phyloP scores from a whole-genome alignment of 2,888 invertebrate species.

The Phyllotreta cruciferae region DNA sequence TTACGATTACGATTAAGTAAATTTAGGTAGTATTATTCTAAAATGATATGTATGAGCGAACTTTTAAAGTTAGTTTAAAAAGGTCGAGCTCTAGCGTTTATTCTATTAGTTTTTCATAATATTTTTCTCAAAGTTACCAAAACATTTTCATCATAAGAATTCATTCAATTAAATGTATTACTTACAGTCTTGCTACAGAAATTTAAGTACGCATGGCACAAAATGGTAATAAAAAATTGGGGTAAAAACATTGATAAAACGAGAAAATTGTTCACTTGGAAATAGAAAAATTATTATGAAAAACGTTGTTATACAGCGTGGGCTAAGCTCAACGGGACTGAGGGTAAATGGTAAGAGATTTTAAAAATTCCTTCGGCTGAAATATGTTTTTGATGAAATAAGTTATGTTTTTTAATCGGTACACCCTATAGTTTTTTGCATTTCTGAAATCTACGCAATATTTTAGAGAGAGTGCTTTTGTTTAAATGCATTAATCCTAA shows the following conservation, averaged over 20 bases:
- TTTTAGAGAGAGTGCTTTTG: too few species aligned
- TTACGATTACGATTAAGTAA: slow-evolving; percentile 39
- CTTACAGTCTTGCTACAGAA: neutral
- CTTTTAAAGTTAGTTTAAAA: slow-evolving; percentile 43
- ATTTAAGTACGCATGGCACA: too few species aligned
- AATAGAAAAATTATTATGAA: slow-evolving; percentile 24
- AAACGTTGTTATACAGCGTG: slow-evolving; percentile 23
- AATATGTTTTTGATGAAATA: too few species aligned
- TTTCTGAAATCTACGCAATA: too few species aligned
- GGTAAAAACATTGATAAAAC: neutral
- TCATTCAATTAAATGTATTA: slow-evolving; percentile 3
- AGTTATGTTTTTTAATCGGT: too few species aligned
- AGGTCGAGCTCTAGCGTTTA: slow-evolving; percentile 35
- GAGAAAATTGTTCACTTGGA: neutral
- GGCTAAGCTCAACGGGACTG: too few species aligned
- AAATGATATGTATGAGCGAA: slow-evolving; percentile 62
- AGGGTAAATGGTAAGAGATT: too few species aligned
- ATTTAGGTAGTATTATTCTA: slow-evolving; percentile 49
- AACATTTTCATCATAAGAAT: neutral
- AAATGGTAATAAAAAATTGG: neutral
- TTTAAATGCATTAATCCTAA: too few species aligned
- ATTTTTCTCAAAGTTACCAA: neutral
- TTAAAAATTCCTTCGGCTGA: too few species aligned
- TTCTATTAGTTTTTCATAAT: slow-evolving; percentile 31
- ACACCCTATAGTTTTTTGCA: too few species aligned